A percentile compares a stretch with the other conserved stretches of the same genome.
Conservation (phyloP, 1,140 invertebrate genomes). For the Diabrotica undecimpunctata region DNA sequence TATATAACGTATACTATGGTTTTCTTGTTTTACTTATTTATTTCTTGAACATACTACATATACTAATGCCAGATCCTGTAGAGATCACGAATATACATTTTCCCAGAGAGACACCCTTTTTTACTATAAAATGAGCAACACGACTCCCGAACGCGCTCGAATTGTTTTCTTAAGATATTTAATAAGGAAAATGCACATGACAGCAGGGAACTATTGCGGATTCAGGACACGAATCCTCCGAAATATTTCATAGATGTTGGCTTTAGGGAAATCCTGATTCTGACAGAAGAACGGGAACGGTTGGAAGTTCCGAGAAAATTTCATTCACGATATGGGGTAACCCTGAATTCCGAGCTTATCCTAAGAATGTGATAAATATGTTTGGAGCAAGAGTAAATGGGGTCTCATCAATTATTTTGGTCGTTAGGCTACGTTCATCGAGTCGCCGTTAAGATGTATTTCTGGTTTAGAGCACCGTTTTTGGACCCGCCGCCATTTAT, state of each 20-base stretch:
- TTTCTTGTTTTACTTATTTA: no score
- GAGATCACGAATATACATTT: no score
- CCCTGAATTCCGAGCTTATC: constrained; percentile 8
- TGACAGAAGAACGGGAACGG: constrained; percentile 17
- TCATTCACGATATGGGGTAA: constrained; percentile 16
- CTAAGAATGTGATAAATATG: constrained; percentile 26
- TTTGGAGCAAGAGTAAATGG: constrained; percentile 21
- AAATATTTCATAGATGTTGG: constrained; percentile 26
- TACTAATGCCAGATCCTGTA: no score
- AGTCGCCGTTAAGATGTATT: constrained; percentile 2
- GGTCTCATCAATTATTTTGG: constrained; percentile 22
- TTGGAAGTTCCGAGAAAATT: constrained; percentile 18
- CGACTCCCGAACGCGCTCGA: neutral
- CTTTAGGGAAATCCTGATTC: constrained; percentile 20
- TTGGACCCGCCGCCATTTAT: neutral
- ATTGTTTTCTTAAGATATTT: constrained; percentile 18
- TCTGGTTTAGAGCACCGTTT: neutral
- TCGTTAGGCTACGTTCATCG: constrained; percentile 9
- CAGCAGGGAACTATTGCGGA: constrained; percentile 6
- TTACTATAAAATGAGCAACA: no score
- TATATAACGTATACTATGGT: no score
- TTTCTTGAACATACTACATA: no score
- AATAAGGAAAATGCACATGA: constrained; percentile 24
- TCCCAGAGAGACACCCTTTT: no score
- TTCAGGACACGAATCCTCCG: constrained; percentile 19